Base-by-base conservation (phyloP, 2,888 invertebrate genomes). In the Apamea epomidion region DNA sequence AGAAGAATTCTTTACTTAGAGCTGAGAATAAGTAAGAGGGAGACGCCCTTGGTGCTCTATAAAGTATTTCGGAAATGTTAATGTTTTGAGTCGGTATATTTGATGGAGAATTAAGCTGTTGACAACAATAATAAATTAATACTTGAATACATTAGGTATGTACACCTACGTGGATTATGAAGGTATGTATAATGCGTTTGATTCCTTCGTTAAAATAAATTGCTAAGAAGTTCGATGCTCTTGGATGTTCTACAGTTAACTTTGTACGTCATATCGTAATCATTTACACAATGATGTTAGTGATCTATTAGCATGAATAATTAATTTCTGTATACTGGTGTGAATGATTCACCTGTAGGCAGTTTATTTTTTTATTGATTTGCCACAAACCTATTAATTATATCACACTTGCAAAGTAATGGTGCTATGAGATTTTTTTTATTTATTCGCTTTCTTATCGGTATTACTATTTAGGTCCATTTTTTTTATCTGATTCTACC, bases 251-350 rank as follows among this genome's bases (percentile, higher is more conserved):
- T 54, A 85, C 86, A 76, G 86, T 81, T 79, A 81, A 25, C 25
- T 68, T 80, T 45, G 18, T 32, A 54, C 32, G 32, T 32, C 32
- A 32, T 5, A 37, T 37, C 25, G 71, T 37, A 25, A 74, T 62
- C 54, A 74, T 76, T 79, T 71, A 37, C 10, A 72, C 68, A 65
- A 74, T 81, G 54, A 77, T 74, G 18, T 64, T 54, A 79, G 29
- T 73, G 68, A 79, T 81, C 64, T 75, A 62, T 78, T 74, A 62
- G 60, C 25, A 48, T 67, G 29, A 64, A 79, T 73, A 77, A 67
- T 77, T 81, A 83, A 80, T 89, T 87, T 64, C 74, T 76, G 54
- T 74, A 65, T 71, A 37, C 64, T 67, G 67, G 70, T 64, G 80
- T 74, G 62, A 80, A 77, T 67, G 65, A 18, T 72, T 62, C 75